A percentile compares a stretch with the other conserved stretches of the same genome.
Evolutionary conservation across 92 coral and sea anemone species (phyloP).

Genomic region (Porites lobata): DNA sequence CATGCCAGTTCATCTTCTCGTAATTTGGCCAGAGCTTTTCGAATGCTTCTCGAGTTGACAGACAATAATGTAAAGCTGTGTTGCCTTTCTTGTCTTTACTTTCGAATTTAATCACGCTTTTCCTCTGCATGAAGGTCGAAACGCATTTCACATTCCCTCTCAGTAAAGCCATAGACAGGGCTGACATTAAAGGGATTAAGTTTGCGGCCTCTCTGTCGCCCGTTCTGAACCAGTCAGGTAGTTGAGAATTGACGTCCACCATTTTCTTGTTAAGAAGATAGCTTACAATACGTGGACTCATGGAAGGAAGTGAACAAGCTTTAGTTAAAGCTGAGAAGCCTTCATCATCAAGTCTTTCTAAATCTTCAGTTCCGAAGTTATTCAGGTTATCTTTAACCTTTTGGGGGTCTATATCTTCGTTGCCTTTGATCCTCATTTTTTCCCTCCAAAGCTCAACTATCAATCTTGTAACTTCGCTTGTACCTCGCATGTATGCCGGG

Average conservation of each 20-base stretch:
- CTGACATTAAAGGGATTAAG: conserved; percentile 27
- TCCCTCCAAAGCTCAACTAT: conserved; percentile 35
- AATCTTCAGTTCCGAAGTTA: not conserved
- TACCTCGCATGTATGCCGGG: not conserved
- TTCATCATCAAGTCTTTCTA: conserved; percentile 24
- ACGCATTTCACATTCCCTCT: conserved; percentile 17
- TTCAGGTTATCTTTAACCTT: not conserved
- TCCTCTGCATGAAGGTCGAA: conserved; percentile 6
- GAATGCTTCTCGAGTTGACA: not conserved
- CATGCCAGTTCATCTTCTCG: not conserved
- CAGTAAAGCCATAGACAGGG: conserved; percentile 47
- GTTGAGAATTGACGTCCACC: conserved; percentile 48
- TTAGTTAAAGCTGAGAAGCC: conserved; percentile 56
- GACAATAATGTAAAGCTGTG: conserved; percentile 13
- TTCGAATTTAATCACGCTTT: not conserved
- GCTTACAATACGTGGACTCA: conserved; percentile 20
- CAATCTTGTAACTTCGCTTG: conserved; percentile 10
- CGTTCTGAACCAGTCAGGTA: not conserved
- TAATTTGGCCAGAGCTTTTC: not conserved
- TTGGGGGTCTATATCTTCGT: not conserved
- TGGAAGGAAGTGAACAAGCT: conserved; percentile 54
- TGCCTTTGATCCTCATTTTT: not conserved
- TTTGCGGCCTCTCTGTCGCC: not conserved
- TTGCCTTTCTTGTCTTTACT: conserved; percentile 7
- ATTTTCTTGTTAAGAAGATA: conserved; percentile 6